These are phyloP conservation scores for Channa maculata DNA, from an alignment of 2,113 vertebrate species.

Conservation along the genomic window DNA sequence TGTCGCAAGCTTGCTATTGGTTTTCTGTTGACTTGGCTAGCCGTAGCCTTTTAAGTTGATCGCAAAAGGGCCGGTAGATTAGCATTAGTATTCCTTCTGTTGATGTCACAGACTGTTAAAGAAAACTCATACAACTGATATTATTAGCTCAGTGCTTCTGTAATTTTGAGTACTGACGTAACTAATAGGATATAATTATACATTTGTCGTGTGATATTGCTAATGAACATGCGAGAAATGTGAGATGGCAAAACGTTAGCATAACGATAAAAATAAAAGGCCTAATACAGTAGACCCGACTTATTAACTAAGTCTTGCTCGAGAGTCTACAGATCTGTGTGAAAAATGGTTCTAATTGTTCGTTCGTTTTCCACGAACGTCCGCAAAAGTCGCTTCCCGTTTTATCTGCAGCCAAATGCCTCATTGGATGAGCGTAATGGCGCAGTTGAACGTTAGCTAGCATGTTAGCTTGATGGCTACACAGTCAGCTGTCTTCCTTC, in stretches of 20 bases:
- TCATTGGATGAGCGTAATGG: conserved; percentile 67
- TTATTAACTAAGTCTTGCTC: not conserved
- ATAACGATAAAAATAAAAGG: conserved; percentile 29
- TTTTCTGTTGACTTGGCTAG: conserved; percentile 28
- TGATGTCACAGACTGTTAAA: not conserved
- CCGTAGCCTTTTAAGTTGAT: conserved; percentile 42
- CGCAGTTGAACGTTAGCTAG: conserved; percentile 72
- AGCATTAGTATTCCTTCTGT: not conserved
- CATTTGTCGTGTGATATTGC: not conserved
- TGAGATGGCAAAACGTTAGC: conserved; percentile 42
- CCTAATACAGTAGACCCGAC: conserved; percentile 46
- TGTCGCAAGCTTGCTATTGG: conserved; percentile 24
- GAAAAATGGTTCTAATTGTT: not conserved
- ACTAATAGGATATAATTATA: not conserved
- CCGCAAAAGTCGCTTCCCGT: conserved; percentile 9
- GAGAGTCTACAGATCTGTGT: not conserved
- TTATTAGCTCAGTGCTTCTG: not conserved
- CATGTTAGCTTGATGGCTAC: conserved; percentile 55
- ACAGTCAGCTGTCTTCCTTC: conserved; percentile 22
- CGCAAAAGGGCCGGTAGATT: conserved; percentile 34
- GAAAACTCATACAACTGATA: not conserved
- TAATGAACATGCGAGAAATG: conserved; percentile 36
- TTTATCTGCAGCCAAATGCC: conserved; percentile 50
- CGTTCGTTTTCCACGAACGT: not conserved
- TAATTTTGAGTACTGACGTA: not conserved